Evolutionary conservation across 2,888 invertebrate genomes (phyloP), one percentile per base, ranked within the genome.

Genomic region (Melanostoma mellinum): DNA sequence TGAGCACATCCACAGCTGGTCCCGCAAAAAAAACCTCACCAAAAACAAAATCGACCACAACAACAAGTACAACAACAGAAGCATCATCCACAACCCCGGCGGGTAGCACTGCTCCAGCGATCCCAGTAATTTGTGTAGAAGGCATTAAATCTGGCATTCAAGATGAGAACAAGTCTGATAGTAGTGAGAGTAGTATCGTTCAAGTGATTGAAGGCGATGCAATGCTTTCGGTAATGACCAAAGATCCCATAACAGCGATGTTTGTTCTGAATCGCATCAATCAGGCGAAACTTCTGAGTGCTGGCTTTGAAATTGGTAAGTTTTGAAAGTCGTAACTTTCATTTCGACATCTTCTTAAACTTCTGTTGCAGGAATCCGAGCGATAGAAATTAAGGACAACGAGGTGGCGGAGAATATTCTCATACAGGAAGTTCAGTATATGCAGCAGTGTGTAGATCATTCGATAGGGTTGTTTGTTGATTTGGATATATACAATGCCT

Each of bases 221-320:
- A 2, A 88, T 90, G 86, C 81, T 91, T 4, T 90, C 91, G 50
- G 88, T 91, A 0, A 67, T 91, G 68, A 90, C 91, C 3, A 89
- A 82, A 35, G 91, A 91, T 82, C 88, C 90, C 1, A 87, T 87
- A 6, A 89, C 91, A 2, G 89, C 90, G 2, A 85, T 90, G 68
- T 91, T 91, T 85, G 89, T 91, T 0, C 87, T 90, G 32, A 89
- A 91, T 87, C 90, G 91, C 6, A 87, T 90, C n/a, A 91, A 91
- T 85, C 88, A 89, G 77, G 90, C 89, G 1, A 89, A 89, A 82
- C 82, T 91, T 4, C 86, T 91, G 20, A 88, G 87, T 50, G 89
- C 89, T 3, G 89, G 90, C 81, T 90, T 91, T 85, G 88, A 90
- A 88, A 88, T 91, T 81, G 91, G 91, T 90, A 85, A 87, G 75